Conservation (phyloP, 2,113 vertebrate genomes). For the Coturnix japonica region DNA sequence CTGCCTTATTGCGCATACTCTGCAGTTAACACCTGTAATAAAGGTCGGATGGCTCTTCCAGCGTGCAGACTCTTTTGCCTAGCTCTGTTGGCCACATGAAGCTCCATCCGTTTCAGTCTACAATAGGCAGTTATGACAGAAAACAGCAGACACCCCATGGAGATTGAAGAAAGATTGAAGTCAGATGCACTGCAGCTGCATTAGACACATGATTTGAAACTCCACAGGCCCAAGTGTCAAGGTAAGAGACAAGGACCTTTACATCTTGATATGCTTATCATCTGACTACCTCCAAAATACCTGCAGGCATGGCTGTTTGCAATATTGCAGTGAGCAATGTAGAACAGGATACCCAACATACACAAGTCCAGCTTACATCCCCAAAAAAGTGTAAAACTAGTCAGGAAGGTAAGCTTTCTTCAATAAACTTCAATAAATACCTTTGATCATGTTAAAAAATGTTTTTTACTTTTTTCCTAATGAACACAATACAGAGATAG, state of each 20-base stretch:
- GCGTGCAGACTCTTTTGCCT: rapidly evolving
- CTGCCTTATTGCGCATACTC: rapidly evolving
- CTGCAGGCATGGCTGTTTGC: not conserved
- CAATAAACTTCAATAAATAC: not conserved
- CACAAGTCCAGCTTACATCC: rapidly evolving
- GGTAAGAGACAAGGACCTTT: not conserved
- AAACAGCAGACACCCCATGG: rapidly evolving
- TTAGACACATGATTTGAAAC: not conserved
- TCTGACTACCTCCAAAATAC: not conserved
- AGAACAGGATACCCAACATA: not conserved
- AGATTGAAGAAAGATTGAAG: not conserved
- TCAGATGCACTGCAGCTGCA: not conserved
- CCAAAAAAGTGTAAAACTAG: not conserved
- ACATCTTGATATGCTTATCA: not conserved
- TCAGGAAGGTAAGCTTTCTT: not conserved
- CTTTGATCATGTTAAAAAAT: not conserved
- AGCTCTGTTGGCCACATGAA: not conserved
- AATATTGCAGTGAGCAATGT: not conserved
- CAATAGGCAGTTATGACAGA: rapidly evolving
- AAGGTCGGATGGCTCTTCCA: no score
- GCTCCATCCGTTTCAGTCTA: rapidly evolving
- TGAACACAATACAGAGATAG: not conserved
- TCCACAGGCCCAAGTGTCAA: not conserved
- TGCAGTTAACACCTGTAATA: rapidly evolving
- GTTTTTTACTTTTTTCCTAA: not conserved